A percentile compares a stretch with the other conserved stretches of the same genome.
Evolutionary conservation across 2,888 invertebrate genomes (phyloP).

Genomic region (Tortrix viridana): DNA sequence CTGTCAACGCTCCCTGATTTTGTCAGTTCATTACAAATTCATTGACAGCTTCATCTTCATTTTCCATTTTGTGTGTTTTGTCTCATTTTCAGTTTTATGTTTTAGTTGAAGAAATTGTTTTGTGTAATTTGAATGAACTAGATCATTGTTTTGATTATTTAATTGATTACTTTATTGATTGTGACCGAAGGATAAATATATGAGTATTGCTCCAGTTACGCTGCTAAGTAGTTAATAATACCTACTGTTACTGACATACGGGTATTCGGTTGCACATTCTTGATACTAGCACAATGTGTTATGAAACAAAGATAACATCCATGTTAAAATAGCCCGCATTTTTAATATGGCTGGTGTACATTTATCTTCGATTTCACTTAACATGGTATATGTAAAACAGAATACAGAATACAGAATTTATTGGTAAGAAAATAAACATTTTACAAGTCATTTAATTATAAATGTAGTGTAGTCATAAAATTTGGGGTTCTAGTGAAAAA

Average conservation of each 20-base stretch:
- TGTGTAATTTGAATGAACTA: too few relatives aligned
- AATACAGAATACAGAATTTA: neutral
- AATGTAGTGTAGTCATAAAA: too few relatives aligned
- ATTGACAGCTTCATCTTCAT: constrained; percentile 31
- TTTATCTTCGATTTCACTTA: constrained; percentile 72
- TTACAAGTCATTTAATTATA: too few relatives aligned
- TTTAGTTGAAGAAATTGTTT: too few relatives aligned
- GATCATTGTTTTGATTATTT: too few relatives aligned
- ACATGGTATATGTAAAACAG: constrained; percentile 55
- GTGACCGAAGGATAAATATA: too few relatives aligned
- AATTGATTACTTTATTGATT: too few relatives aligned
- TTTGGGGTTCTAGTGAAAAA: too few relatives aligned
- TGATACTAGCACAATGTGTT: constrained; percentile 41
- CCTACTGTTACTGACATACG: constrained; percentile 9
- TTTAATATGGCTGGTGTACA: constrained; percentile 54
- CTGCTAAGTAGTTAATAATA: neutral
- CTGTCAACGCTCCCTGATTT: constrained; percentile 60
- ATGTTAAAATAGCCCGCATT: constrained; percentile 61
- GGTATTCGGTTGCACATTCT: constrained; percentile 20
- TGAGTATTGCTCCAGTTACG: too few relatives aligned
- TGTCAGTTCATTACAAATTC: constrained; percentile 51
- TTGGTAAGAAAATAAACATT: too few relatives aligned
- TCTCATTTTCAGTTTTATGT: neutral
- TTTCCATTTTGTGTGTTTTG: neutral
- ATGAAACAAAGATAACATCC: constrained; percentile 44